These are phyloP conservation scores for Rambutsinella grinnellia DNA, from an alignment of 2,888 invertebrate species.

Conservation along the genomic window DNA sequence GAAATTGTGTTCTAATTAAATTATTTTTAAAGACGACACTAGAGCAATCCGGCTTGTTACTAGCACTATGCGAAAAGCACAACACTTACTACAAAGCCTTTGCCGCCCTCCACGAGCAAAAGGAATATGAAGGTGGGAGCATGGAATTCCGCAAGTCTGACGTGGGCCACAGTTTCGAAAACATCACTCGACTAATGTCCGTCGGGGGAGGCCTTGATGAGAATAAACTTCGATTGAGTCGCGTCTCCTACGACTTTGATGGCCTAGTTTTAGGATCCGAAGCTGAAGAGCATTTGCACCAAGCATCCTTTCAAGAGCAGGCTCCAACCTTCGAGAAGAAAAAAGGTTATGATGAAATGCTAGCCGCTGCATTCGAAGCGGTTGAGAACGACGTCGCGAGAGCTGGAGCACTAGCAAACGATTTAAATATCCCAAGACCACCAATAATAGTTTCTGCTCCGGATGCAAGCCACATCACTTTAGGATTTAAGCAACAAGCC, in stretches of 20 bases:
- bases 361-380: conserved; percentile 52
- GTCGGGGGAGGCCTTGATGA: neutral
- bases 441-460: conserved; percentile 58
- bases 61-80: conserved; percentile 56
- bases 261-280: conserved; percentile 32
- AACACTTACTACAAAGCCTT: conserved; percentile 52
- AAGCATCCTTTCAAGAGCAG: neutral
- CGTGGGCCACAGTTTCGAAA: conserved; percentile 29
- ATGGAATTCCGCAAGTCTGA: neutral
- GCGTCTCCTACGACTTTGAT: conserved; percentile 40
- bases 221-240: neutral
- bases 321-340: conserved; percentile 1
- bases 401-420: conserved; percentile 56
- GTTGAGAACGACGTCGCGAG: conserved; percentile 60
- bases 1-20: conserved; percentile 3
- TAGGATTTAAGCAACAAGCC: conserved; percentile 6
- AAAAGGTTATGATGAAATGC: conserved; percentile 28
- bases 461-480: neutral
- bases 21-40: conserved; percentile 39
- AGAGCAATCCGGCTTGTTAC: conserved; percentile 50
- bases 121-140: neutral
- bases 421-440: conserved; percentile 58
- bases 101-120: conserved; percentile 13
- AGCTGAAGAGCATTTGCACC: conserved; percentile 1
- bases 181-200: conserved; percentile 22